Percentiles rank a stretch among this genome's conserved stretches.
phyloP scores from a whole-genome alignment of 2,113 vertebrate genomes.

The Chaetodon trifascialis region DNA sequence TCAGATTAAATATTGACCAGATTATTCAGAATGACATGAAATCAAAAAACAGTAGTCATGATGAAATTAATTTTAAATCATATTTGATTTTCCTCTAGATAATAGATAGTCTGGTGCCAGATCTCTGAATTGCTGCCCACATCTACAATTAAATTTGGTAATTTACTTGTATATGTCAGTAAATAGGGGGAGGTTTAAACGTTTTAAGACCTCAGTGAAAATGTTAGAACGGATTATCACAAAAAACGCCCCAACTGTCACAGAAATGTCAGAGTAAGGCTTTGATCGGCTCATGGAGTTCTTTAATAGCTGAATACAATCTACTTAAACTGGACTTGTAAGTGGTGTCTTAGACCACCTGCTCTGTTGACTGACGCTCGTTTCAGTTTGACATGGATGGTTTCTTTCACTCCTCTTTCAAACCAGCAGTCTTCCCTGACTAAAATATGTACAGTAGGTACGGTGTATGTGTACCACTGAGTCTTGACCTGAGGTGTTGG shows the following conservation, averaged over 20 bases:
- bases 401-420: too few species aligned
- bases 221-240: not conserved
- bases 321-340: too few species aligned
- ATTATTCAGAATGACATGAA: not conserved
- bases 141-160: too few species aligned
- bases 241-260: not conserved
- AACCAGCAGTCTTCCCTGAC: too few species aligned
- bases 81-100: not conserved
- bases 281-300: not conserved
- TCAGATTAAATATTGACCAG: conserved; percentile 24
- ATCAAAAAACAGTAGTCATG: not conserved
- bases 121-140: not conserved
- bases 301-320: too few species aligned
- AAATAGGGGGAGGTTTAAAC: not conserved
- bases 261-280: not conserved
- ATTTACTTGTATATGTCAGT: not conserved
- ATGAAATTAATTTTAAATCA: not conserved
- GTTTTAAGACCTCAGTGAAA: not conserved
- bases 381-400: too few species aligned
- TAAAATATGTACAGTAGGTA: too few species aligned
- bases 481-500: too few species aligned
- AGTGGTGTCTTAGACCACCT: too few species aligned
- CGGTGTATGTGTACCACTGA: too few species aligned
- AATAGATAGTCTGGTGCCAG: not conserved
- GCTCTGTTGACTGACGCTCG: too few species aligned